Percentiles rank a stretch among this genome's conserved stretches.
Conservation (phyloP, 2,113 vertebrate genomes). For the Barbus barbus region DNA sequence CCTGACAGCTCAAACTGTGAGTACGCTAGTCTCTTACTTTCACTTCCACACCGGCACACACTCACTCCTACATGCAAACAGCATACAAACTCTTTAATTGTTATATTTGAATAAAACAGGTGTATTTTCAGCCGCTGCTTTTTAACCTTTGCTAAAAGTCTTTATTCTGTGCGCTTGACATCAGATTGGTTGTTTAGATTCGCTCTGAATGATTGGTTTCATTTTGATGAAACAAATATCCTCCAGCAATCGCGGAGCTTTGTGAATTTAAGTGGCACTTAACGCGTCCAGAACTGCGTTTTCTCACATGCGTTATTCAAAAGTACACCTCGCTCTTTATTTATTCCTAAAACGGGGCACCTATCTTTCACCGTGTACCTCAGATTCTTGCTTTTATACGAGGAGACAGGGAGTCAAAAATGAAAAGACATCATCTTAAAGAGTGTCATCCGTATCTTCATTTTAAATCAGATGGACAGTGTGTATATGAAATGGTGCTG, state of each 20-base stretch:
- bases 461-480: not conserved
- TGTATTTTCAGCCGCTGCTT: not conserved
- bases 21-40: slow-evolving; percentile 55
- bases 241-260: slow-evolving; percentile 13
- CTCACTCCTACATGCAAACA: not conserved
- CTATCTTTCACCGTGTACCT: slow-evolving; percentile 34
- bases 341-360: slow-evolving; percentile 25
- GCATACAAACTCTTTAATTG: slow-evolving; percentile 1
- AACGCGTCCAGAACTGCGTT: not conserved
- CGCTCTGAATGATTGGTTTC: not conserved
- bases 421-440: not conserved
- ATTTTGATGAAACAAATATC: slow-evolving; percentile 45
- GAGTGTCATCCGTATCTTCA: slow-evolving; percentile 15
- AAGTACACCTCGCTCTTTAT: slow-evolving; percentile 41
- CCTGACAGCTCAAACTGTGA: slow-evolving; percentile 61
- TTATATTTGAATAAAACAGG: slow-evolving; percentile 2
- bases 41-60: slow-evolving; percentile 39
- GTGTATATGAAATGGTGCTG: not conserved
- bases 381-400: not conserved
- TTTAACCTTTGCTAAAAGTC: not conserved
- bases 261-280: slow-evolving; percentile 34
- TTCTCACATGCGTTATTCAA: slow-evolving; percentile 27
- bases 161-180: not conserved
- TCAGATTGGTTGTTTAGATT: not conserved
- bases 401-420: too few relatives aligned